These are phyloP conservation scores for Lucilia cuprina DNA, from an alignment of 1,140 invertebrate genomes.

Conservation along the genomic window DNA sequence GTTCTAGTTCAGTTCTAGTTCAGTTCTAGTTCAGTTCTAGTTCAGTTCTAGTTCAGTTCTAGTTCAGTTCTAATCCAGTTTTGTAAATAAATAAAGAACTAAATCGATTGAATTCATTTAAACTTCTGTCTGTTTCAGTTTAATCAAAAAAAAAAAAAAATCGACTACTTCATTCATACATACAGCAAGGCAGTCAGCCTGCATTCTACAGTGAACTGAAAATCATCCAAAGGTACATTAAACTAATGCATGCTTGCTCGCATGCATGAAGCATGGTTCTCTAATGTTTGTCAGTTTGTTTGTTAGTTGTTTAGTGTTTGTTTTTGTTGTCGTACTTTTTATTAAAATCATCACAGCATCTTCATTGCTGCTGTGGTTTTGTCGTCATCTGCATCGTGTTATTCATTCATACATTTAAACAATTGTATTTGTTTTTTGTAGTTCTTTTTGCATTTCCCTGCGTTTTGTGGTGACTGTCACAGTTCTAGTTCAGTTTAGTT, in stretches of 20 bases:
- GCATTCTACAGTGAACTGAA: not conserved
- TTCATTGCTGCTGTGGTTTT: not conserved
- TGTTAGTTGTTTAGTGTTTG: not conserved
- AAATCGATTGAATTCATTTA: too few relatives aligned
- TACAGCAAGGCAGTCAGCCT: not conserved
- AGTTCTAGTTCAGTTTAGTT: too few relatives aligned
- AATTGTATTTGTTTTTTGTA: too few relatives aligned
- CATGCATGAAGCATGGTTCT: not conserved
- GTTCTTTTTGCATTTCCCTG: not conserved
- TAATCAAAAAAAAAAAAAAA: too few relatives aligned
- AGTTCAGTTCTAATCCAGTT: too few relatives aligned
- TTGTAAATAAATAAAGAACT: too few relatives aligned
- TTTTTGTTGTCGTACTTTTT: not conserved
- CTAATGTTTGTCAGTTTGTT: not conserved
- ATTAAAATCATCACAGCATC: constrained; percentile 19
- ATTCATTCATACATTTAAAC: not conserved
- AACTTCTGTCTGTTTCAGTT: too few relatives aligned
- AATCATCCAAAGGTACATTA: not conserved
- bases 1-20: too few relatives aligned
- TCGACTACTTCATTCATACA: not conserved
- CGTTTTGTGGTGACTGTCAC: too few relatives aligned
- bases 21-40: too few relatives aligned
- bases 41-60: too few relatives aligned
- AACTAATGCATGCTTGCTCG: not conserved
- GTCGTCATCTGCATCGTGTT: not conserved